These are phyloP conservation scores for Chrysopilus asiliformis DNA, from an alignment of 2,888 invertebrate species.

Conservation along the genomic window DNA sequence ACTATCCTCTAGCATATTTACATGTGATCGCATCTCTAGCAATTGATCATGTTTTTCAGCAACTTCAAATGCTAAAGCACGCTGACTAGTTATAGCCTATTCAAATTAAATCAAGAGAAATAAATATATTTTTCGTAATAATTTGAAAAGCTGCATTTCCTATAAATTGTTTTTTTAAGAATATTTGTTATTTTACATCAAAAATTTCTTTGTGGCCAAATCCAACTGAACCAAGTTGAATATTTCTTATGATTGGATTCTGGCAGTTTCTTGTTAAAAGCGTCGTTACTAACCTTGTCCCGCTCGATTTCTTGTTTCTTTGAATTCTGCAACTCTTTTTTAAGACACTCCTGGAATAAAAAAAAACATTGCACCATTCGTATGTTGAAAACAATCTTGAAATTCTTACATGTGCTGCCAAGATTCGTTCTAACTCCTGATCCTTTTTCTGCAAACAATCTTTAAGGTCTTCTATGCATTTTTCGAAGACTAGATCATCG, in stretches of 20 bases:
- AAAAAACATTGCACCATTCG: not conserved
- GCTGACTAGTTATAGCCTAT: conserved; percentile 32
- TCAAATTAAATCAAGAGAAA: no score
- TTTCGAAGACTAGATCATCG: conserved; percentile 9
- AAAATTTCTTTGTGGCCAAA: no score
- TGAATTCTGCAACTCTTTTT: conserved; percentile 6
- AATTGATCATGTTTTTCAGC: conserved; percentile 46
- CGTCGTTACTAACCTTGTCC: conserved; percentile 15
- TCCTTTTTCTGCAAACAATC: conserved; percentile 7
- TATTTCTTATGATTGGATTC: no score
- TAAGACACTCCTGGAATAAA: conserved; percentile 9
- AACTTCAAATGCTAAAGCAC: conserved; percentile 45
- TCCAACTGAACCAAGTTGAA: no score
- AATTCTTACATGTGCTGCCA: conserved; percentile 9
- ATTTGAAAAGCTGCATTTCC: no score
- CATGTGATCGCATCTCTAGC: conserved; percentile 37
- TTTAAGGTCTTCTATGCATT: conserved; percentile 9
- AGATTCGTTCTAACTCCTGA: conserved; percentile 1
- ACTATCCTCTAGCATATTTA: conserved; percentile 41
- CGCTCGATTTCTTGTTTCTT: conserved; percentile 8
- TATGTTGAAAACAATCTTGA: not conserved
- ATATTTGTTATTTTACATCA: no score
- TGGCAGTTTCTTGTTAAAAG: no score
- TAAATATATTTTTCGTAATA: no score
- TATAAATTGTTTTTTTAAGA: no score